Evolutionary conservation across 1,140 invertebrate species (phyloP).

Genomic region (Phthorimaea operculella): DNA sequence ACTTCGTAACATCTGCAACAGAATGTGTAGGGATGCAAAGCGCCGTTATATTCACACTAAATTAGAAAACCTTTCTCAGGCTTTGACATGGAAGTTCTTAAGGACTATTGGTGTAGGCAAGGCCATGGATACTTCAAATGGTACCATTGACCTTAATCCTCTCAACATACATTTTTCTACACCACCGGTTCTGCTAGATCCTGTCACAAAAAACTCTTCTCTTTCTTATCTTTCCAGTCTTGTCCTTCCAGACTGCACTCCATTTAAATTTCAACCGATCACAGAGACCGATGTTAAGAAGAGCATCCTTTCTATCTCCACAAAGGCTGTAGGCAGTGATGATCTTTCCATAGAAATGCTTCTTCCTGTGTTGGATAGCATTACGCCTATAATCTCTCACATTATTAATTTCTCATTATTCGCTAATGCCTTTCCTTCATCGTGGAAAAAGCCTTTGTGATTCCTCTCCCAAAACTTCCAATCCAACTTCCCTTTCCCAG

Average conservation of each 20-base stretch:
- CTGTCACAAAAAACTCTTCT: neutral
- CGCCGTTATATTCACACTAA: too few species aligned
- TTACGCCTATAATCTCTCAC: neutral
- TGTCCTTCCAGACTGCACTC: neutral
- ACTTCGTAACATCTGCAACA: too few species aligned
- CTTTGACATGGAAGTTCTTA: too few species aligned
- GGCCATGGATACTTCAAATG: too few species aligned
- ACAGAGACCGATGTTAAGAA: neutral
- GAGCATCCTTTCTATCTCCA: neutral
- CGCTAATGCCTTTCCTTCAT: neutral
- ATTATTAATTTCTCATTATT: neutral
- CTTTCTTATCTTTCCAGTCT: neutral
- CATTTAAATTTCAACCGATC: neutral
- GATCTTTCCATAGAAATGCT: neutral
- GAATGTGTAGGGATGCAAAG: too few species aligned
- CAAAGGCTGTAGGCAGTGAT: conserved; percentile 1
- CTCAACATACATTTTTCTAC: neutral
- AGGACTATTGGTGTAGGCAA: too few species aligned
- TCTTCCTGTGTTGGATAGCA: neutral
- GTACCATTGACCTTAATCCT: neutral
- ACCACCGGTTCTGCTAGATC: neutral
- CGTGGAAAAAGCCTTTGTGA: neutral
- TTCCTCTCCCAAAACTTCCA: conserved; percentile 2
- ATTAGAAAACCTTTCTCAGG: too few species aligned
- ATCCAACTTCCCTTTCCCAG: conserved; percentile 1